Base-by-base conservation (phyloP, 2,888 invertebrate genomes). In the Bellardia pandia region DNA sequence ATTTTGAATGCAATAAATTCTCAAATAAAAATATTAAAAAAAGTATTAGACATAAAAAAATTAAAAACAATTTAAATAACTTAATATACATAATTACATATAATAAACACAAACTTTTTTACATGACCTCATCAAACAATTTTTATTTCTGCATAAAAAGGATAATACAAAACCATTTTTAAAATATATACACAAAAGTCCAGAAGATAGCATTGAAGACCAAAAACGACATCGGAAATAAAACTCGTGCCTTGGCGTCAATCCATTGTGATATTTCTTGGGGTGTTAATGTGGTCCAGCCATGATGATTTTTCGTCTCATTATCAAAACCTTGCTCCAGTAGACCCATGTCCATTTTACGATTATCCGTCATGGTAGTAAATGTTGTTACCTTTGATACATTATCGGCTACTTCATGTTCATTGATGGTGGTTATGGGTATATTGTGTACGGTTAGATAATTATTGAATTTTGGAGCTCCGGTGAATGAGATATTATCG, bases 251-350 rank as follows among this genome's bases (percentile, higher is more conserved):
- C 79, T 97, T 94, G 79, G 89, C 89, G 90, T 98, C 98, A 89
- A 98, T 97, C 97, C 97, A 98, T 76, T 96, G 96, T 88, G 98
- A 96, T 81, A 98, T 97, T 93, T 98, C 96, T 90, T 97, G 97
- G 0, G 98, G 97, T 2, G 97, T 97, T 96, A 97, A 96, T 14
- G 97, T 97, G 69, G 97, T 97, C 95, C 96, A 96, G 40, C 94
- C 93, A 80, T 93, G 88, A 4, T 88, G 86, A 45, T 89, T 89
- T 42, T 88, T 89, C 14, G 64, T 30, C 23, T 89, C 89, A n/a
- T 89, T 86, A 96, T 96, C 48, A 11, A 30, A 45, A 23, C 89
- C 90, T 66, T 89, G 89, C 74, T 91, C 92, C 42, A 91, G 89
- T 48, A 89, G 88, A 6, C 66, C 88, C 0, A 91, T 86, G 71